These are phyloP conservation scores for Hippocampus zosterae DNA, from an alignment of 2,113 vertebrate genomes.

Conservation along the genomic window DNA sequence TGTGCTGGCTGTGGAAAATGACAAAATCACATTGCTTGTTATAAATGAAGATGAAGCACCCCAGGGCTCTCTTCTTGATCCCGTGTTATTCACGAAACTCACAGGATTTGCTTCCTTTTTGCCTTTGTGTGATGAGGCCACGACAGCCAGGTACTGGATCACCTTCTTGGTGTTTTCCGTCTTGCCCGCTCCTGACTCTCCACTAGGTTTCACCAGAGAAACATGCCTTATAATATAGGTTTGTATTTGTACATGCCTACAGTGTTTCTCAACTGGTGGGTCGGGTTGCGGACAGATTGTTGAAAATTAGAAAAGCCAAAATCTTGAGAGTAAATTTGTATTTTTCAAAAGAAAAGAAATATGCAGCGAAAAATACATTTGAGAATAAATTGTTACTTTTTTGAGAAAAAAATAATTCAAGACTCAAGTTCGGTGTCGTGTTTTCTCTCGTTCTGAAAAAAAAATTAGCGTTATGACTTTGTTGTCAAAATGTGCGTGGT, in stretches of 20 bases:
- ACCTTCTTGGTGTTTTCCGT: constrained; percentile 99
- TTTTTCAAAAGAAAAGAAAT: no score
- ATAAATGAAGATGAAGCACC: neutral
- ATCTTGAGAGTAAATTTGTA: no score
- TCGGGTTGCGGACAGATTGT: neutral
- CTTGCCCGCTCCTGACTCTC: constrained; percentile 96
- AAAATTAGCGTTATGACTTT: no score
- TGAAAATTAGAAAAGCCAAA: no score
- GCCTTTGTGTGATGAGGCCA: constrained; percentile 93
- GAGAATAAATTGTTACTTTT: no score
- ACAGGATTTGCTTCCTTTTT: constrained; percentile 72
- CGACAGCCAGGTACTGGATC: constrained; percentile 93
- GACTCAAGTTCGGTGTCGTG: no score
- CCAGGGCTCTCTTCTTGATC: neutral
- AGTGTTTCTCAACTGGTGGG: neutral
- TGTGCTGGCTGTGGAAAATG: constrained; percentile 28
- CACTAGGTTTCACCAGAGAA: constrained; percentile 64
- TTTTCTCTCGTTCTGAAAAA: no score
- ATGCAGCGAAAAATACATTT: no score
- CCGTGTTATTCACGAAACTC: constrained; percentile 38
- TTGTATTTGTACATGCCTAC: no score
- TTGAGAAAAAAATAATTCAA: no score
- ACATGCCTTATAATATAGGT: neutral
- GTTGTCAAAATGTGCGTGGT: no score
- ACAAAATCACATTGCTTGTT: neutral